Evolutionary conservation across 2,888 invertebrate genomes (phyloP), one percentile per base, ranked within the genome.

Genomic region (Spisula solida): DNA sequence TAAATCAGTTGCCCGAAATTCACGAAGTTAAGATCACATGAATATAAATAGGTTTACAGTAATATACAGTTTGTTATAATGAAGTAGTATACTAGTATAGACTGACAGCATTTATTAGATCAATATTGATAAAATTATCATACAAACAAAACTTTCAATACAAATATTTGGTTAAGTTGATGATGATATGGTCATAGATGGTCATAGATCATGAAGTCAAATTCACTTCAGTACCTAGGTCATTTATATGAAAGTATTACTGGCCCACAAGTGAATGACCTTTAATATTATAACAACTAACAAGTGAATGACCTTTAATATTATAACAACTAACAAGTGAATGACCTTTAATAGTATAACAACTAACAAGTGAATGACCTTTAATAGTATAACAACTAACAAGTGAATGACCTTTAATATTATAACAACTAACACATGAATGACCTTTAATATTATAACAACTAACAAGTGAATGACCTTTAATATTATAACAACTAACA

Each of bases 81-180:
- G 25, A 10, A 66, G 60, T 66, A 25, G 60, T n/a, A n/a, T n/a
- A n/a, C n/a, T n/a, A n/a, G n/a, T n/a, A 41, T 25, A 25, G 60
- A 66, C 25, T 66, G 60, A 66, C 25, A 66, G 60, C 8, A n/a
- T 12, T 25, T 66, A 56, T 66, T 66, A 51, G 60, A 25, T 66
- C 60, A 66, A 66, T 25, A 10, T 66, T 66, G 60, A 66, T 66
- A 66, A 8, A n/a, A 25, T 66, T 25, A 66, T n/a, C 20, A n/a
- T 66, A 66, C 60, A 66, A 66, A 66, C 60, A 66, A n/a, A n/a
- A 66, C 60, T 25, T 20, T n/a, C 60, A 66, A 66, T 66, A 66
- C 25, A 66, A 66, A 66, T 66, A 66, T 66, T 66, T 25, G 25
- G 25, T 66, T 25, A 25, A 25, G 25, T 66, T 25, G 60, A 66